phyloP scores from a whole-genome alignment of 2,113 vertebrate species.

The Halcyon senegalensis region DNA sequence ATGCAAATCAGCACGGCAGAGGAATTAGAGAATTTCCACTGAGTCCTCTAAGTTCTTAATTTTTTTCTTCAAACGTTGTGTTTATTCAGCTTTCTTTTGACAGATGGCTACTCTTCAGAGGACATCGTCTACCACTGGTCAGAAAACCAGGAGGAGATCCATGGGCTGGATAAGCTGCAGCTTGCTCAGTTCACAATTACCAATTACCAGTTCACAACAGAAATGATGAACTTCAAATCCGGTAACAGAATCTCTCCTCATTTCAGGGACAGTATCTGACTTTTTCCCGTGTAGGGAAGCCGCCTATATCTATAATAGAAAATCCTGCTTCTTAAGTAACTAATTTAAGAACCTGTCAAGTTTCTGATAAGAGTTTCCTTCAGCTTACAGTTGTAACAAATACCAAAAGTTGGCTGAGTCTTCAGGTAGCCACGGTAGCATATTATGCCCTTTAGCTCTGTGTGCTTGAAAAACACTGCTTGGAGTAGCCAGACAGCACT shows the following conservation, averaged over 20 bases:
- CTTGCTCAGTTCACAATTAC: constrained; percentile 98
- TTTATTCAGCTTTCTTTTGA: constrained; percentile 38
- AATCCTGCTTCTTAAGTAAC: neutral
- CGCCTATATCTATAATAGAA: neutral
- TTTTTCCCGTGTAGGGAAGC: neutral
- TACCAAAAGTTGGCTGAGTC: neutral
- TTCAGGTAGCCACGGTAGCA: neutral
- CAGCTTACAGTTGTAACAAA: neutral
- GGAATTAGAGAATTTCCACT: neutral
- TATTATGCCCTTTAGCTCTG: neutral
- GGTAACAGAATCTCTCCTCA: constrained; percentile 75
- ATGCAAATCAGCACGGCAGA: neutral
- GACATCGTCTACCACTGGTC: constrained; percentile 98
- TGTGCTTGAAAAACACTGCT: neutral
- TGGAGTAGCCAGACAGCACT: neutral
- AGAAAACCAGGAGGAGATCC: constrained; percentile 92
- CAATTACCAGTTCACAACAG: constrained; percentile 90
- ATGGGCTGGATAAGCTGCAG: constrained; percentile 93
- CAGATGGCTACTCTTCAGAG: constrained; percentile 97
- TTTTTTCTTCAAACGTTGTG: neutral
- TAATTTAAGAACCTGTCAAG: neutral
- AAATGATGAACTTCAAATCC: constrained; percentile 95
- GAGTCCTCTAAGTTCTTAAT: neutral
- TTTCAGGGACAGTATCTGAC: neutral
- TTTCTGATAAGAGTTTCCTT: neutral